Conservation (phyloP, 1,140 invertebrate genomes). For the Microplitis mediator region DNA sequence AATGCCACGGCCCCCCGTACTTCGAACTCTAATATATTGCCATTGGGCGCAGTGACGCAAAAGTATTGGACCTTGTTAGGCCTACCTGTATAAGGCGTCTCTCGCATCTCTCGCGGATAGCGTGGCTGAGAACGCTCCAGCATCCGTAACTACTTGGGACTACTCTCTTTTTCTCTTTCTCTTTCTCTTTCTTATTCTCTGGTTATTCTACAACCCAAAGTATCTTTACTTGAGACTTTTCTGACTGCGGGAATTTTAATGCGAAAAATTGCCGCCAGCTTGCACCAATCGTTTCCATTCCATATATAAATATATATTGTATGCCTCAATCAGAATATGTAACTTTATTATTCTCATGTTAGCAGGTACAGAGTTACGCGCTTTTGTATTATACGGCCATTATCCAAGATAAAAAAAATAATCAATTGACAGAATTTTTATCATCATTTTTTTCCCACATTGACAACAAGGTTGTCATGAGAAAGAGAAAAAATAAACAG, state of each 20-base stretch:
- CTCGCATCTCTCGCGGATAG: slow-evolving; percentile 26
- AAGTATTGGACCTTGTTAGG: slow-evolving; percentile 61
- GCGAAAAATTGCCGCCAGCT: slow-evolving; percentile 56
- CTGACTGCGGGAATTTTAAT: slow-evolving; percentile 59
- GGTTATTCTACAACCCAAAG: neutral
- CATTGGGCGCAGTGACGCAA: slow-evolving; percentile 49
- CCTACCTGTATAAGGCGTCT: slow-evolving; percentile 56
- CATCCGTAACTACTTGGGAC: slow-evolving; percentile 6
- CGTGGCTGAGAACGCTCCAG: neutral
- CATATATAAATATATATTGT: neutral
- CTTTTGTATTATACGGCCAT: no score
- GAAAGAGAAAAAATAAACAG: no score
- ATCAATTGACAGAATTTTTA: no score
- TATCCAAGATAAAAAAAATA: no score
- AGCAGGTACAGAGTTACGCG: no score
- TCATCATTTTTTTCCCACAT: no score
- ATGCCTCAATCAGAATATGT: slow-evolving; percentile 15
- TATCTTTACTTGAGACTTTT: slow-evolving; percentile 35
- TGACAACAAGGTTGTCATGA: no score
- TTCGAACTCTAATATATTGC: slow-evolving; percentile 60
- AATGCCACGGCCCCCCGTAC: slow-evolving; percentile 59
- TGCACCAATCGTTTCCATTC: slow-evolving; percentile 25
- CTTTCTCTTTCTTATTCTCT: neutral
- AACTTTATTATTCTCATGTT: neutral
- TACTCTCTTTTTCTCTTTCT: neutral